These are phyloP conservation scores for Sipha maydis DNA, from an alignment of 2,888 invertebrate species.

Conservation along the genomic window DNA sequence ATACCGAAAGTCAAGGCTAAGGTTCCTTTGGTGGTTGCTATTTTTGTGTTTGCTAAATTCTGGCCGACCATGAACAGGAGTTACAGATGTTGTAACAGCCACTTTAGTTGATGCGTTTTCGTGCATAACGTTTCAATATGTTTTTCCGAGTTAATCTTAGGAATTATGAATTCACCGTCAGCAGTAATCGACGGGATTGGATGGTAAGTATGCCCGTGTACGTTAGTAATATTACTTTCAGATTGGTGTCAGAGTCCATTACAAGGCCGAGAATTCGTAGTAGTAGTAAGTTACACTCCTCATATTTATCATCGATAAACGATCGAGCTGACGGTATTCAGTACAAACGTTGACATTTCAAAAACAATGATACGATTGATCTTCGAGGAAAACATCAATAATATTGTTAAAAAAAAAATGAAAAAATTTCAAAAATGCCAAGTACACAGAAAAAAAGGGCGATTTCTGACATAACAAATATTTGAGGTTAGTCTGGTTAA, in stretches of 20 bases:
- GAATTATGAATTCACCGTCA: background rate
- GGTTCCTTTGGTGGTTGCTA: slow-evolving; percentile 84
- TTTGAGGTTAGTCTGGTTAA: slow-evolving; percentile 57
- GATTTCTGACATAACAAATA: slow-evolving; percentile 54
- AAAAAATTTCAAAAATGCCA: slow-evolving; percentile 58
- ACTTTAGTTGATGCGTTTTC: slow-evolving; percentile 49
- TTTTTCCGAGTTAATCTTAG: background rate
- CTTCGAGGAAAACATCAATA: background rate
- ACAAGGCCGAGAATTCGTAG: slow-evolving; percentile 38
- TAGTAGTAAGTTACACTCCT: background rate
- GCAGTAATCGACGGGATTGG: background rate
- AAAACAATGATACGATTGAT: background rate
- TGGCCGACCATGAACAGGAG: slow-evolving; percentile 73
- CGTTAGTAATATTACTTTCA: slow-evolving; percentile 44
- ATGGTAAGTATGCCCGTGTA: background rate
- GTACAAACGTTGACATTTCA: too few species aligned
- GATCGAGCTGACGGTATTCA: background rate
- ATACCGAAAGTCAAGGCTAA: slow-evolving; percentile 89
- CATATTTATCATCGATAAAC: background rate
- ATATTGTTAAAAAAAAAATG: background rate
- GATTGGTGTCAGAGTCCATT: slow-evolving; percentile 37
- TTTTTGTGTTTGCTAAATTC: slow-evolving; percentile 70
- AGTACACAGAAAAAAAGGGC: slow-evolving; percentile 60
- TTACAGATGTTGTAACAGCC: slow-evolving; percentile 66
- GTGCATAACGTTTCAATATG: slow-evolving; percentile 37